These are phyloP conservation scores for Microplitis deprimator DNA, from an alignment of 2,888 invertebrate species.

Conservation along the genomic window DNA sequence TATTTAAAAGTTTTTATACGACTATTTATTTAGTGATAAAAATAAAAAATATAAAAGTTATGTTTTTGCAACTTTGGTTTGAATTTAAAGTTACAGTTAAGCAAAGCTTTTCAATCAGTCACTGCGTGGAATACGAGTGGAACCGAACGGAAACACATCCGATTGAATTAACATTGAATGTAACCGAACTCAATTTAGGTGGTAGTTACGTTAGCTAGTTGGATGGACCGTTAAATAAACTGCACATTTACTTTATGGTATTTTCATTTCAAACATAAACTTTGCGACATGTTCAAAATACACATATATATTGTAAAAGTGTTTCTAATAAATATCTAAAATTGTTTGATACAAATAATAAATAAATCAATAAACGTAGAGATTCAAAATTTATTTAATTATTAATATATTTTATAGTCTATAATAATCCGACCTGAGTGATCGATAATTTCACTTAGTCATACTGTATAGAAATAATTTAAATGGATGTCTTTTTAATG, in stretches of 20 bases:
- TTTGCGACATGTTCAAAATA: not conserved
- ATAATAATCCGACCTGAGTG: too few species aligned
- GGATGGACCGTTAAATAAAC: slow-evolving; percentile 36
- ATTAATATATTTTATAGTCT: too few species aligned
- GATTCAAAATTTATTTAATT: too few species aligned
- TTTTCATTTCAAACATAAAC: slow-evolving; percentile 1
- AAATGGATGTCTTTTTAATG: too few species aligned
- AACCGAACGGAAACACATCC: slow-evolving; percentile 36
- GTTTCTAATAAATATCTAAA: not conserved
- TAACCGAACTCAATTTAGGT: slow-evolving; percentile 51
- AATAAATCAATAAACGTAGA: too few species aligned
- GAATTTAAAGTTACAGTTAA: not conserved
- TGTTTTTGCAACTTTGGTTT: not conserved
- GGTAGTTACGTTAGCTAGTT: slow-evolving; percentile 44
- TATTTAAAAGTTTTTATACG: not conserved
- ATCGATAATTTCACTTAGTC: too few species aligned
- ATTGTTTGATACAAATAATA: too few species aligned
- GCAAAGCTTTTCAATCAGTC: slow-evolving; percentile 6
- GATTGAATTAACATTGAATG: slow-evolving; percentile 40
- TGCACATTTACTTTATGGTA: slow-evolving; percentile 13
- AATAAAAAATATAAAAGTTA: not conserved
- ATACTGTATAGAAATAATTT: too few species aligned
- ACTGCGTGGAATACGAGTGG: not conserved
- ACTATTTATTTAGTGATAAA: not conserved
- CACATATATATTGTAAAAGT: not conserved